Evolutionary conservation across 2,797 vertebrate genomes (phyloP).

Genomic region (Anabas testudineus): DNA sequence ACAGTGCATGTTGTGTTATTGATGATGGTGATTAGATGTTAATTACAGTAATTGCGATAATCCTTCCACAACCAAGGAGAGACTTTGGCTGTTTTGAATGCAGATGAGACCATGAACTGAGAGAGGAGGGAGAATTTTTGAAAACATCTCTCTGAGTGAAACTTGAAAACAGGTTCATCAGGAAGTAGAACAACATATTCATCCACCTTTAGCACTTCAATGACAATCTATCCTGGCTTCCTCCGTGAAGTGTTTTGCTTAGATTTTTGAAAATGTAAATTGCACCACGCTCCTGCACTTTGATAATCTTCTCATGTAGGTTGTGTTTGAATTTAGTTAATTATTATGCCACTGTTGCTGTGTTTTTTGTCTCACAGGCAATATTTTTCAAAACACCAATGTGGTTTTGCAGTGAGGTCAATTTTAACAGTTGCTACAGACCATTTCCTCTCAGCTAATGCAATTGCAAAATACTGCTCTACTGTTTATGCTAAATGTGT

Average conservation of each 20-base stretch:
- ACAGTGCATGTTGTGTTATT: background rate
- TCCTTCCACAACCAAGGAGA: conserved; percentile 25
- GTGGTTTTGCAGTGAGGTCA: conserved; percentile 21
- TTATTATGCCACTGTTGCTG: conserved; percentile 21
- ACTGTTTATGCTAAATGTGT: background rate
- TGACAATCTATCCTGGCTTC: conserved; percentile 21
- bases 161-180: conserved; percentile 33
- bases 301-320: conserved; percentile 34
- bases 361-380: background rate
- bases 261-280: conserved; percentile 2
- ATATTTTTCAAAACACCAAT: conserved; percentile 5
- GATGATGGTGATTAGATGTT: conserved; percentile 21
- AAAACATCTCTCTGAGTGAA: conserved; percentile 36
- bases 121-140: background rate
- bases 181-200: conserved; percentile 18
- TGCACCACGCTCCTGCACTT: conserved; percentile 3
- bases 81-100: conserved; percentile 45
- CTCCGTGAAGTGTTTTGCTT: conserved; percentile 14
- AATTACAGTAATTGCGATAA: conserved; percentile 24
- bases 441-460: conserved; percentile 1
- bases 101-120: conserved; percentile 51
- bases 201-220: conserved; percentile 29
- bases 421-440: conserved; percentile 13
- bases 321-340: conserved; percentile 44
- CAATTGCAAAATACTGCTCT: background rate